A percentile compares a stretch with the other conserved stretches of the same genome.
Conservation (phyloP, 92 coral and sea anemone species). For the Chrysogorgia sp. region DNA sequence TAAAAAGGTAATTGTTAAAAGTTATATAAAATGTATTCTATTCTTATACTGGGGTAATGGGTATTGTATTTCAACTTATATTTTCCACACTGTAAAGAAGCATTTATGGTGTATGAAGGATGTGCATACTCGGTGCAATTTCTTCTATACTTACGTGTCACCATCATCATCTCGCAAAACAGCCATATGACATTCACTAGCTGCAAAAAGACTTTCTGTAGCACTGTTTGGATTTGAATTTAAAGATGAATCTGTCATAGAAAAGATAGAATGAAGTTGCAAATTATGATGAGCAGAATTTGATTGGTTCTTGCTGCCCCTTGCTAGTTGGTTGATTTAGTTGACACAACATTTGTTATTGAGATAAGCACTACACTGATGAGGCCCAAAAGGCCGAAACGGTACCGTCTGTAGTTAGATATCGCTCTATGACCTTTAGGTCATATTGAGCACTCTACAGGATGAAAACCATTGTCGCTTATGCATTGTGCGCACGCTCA, state of each 20-base stretch:
- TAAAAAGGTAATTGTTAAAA: no score
- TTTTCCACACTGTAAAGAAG: no score
- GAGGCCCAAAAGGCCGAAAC: no score
- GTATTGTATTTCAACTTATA: no score
- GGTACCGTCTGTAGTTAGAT: no score
- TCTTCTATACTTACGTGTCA: conserved; percentile 80
- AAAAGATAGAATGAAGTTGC: neutral
- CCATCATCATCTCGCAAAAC: conserved; percentile 97
- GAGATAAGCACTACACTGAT: no score
- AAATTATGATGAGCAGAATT: neutral
- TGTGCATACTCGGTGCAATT: neutral
- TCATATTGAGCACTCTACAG: no score
- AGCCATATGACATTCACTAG: conserved; percentile 89
- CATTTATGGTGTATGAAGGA: neutral
- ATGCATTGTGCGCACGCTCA: no score
- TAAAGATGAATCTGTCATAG: conserved; percentile 20
- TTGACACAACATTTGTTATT: neutral
- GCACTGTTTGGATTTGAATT: conserved; percentile 48
- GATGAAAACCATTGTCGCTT: no score
- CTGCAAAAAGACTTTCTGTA: conserved; percentile 88
- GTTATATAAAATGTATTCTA: no score
- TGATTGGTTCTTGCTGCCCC: neutral
- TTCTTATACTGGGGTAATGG: no score
- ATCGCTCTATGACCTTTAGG: no score
- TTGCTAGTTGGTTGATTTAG: neutral